These are phyloP conservation scores for Athalia rosae DNA, from an alignment of 2,888 invertebrate species.

Conservation along the genomic window DNA sequence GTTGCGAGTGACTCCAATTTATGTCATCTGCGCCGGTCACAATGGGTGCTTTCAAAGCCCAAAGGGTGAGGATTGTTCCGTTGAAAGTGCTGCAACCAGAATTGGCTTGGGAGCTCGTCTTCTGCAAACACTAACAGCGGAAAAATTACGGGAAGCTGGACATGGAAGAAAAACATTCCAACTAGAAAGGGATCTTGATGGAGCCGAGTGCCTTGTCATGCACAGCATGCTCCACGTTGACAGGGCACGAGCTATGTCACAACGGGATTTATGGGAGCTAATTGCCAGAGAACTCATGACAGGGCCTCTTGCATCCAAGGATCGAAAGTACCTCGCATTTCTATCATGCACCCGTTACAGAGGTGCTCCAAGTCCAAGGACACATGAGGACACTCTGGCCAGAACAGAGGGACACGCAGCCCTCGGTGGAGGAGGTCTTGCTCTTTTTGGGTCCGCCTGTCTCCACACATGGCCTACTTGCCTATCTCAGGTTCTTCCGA, in stretches of 20 bases:
- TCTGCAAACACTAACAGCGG: constrained; percentile 90
- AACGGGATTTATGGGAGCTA: constrained; percentile 88
- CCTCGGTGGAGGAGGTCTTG: constrained; percentile 93
- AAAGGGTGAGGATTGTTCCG: constrained; percentile 78
- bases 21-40: constrained; percentile 88
- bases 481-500: constrained; percentile 80
- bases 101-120: constrained; percentile 86
- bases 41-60: constrained; percentile 84
- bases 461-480: constrained; percentile 91
- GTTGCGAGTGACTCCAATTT: constrained; percentile 84
- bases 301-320: constrained; percentile 70
- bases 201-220: constrained; percentile 83
- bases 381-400: constrained; percentile 82
- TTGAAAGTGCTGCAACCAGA: constrained; percentile 84
- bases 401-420: constrained; percentile 90
- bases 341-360: constrained; percentile 90
- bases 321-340: constrained; percentile 92
- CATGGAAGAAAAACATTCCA: constrained; percentile 88
- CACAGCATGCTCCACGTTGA: constrained; percentile 82
- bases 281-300: constrained; percentile 90
- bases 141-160: constrained; percentile 88
- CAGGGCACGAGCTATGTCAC: constrained; percentile 83
- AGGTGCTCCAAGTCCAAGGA: constrained; percentile 79
- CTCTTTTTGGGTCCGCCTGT: constrained; percentile 92
- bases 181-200: constrained; percentile 80